Evolutionary conservation across 2,797 vertebrate species (phyloP).

Genomic region (Erithacus rubecula): DNA sequence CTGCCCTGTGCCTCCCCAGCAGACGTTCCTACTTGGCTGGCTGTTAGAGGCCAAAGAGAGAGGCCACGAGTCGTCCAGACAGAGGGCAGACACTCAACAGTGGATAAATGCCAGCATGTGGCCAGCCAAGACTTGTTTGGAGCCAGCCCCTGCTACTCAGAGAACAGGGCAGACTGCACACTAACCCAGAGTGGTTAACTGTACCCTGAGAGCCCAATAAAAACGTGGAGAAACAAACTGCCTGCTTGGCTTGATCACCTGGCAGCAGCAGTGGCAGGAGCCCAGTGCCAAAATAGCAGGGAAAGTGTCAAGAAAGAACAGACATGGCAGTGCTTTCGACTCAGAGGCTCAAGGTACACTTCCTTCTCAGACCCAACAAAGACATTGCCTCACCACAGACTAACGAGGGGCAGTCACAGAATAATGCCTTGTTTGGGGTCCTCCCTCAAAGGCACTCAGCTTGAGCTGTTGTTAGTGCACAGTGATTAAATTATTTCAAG

Average conservation of each 20-base stretch:
- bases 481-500: background rate
- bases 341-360: accelerated
- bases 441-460: background rate
- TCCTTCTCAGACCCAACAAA: background rate
- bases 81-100: background rate
- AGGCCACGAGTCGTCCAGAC: background rate
- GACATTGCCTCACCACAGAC: background rate
- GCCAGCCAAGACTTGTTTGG: background rate
- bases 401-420: accelerated
- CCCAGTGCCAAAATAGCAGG: background rate
- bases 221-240: background rate
- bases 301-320: background rate
- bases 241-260: background rate
- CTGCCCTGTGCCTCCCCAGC: background rate
- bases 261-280: background rate
- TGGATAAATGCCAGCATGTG: constrained; percentile 20
- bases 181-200: background rate
- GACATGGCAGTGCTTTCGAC: accelerated
- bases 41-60: background rate
- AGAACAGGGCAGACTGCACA: background rate
- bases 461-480: background rate
- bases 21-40: background rate
- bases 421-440: background rate
- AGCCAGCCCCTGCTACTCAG: background rate
- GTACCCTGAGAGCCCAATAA: background rate